Evolutionary conservation across 2,797 vertebrate genomes (phyloP).

Genomic region (Pangasius larnaudii): DNA sequence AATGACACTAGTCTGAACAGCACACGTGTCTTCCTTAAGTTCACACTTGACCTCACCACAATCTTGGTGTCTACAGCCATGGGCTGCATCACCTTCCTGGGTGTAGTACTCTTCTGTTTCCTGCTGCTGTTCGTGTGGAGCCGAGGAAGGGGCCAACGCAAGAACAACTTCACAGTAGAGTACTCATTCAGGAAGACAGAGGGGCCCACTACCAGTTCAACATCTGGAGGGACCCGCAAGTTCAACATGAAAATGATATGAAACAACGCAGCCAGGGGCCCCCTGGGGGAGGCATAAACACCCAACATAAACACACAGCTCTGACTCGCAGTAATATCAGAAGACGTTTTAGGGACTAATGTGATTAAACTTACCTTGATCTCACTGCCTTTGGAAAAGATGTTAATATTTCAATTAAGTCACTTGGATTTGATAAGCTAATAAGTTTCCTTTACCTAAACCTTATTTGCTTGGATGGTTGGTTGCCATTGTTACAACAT

Average conservation of each 20-base stretch:
- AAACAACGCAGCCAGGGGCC: conserved; percentile 86
- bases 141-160: conserved; percentile 94
- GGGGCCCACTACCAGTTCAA: conserved; percentile 76
- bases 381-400: conserved; percentile 55
- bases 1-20: conserved; percentile 90
- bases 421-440: neutral
- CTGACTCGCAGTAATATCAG: conserved; percentile 67
- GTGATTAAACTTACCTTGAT: conserved; percentile 56
- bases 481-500: conserved; percentile 17
- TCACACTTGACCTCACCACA: conserved; percentile 95
- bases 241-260: conserved; percentile 99
- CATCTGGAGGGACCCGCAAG: conserved; percentile 90
- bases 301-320: conserved; percentile 76
- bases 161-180: conserved; percentile 96
- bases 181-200: conserved; percentile 97
- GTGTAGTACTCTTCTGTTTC: conserved; percentile 98
- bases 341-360: conserved; percentile 22
- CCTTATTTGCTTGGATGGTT: conserved; percentile 7
- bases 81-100: conserved; percentile 98
- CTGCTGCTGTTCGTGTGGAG: conserved; percentile 98
- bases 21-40: conserved; percentile 90
- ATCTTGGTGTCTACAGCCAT: conserved; percentile 98
- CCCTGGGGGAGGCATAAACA: conserved; percentile 79
- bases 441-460: conserved; percentile 39
- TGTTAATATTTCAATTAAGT: conserved; percentile 45